These are phyloP conservation scores for Mastacembelus armatus DNA, from an alignment of 2,797 vertebrate genomes.

Conservation along the genomic window DNA sequence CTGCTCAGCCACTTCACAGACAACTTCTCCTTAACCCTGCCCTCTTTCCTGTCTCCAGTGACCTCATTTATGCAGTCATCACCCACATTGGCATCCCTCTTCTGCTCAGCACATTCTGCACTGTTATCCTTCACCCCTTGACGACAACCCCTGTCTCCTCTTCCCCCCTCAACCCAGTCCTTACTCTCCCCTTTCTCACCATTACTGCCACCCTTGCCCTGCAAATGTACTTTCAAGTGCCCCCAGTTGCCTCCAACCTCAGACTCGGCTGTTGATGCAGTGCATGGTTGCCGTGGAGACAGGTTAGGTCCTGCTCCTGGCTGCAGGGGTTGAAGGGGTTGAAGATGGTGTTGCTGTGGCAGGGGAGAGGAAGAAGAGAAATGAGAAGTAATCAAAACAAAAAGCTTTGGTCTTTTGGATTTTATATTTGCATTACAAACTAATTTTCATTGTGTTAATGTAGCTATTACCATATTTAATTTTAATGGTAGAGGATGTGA, in stretches of 20 bases:
- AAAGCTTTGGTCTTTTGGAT: background rate
- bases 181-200: conserved; percentile 56
- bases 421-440: conserved; percentile 10
- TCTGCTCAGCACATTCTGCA: conserved; percentile 62
- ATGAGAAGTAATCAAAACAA: conserved; percentile 7
- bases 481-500: no score
- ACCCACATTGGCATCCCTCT: conserved; percentile 75
- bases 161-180: conserved; percentile 62
- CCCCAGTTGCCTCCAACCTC: conserved; percentile 86
- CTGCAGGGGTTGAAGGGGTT: conserved; percentile 85
- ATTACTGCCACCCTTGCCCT: conserved; percentile 47
- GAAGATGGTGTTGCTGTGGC: conserved; percentile 88
- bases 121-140: conserved; percentile 65
- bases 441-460: conserved; percentile 1
- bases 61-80: conserved; percentile 32
- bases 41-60: conserved; percentile 29
- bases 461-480: background rate
- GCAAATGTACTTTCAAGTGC: conserved; percentile 75
- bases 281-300: conserved; percentile 89
- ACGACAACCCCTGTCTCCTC: conserved; percentile 44
- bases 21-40: conserved; percentile 38
- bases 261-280: conserved; percentile 90
- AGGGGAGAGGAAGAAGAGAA: conserved; percentile 69
- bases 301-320: conserved; percentile 87
- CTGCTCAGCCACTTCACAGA: conserved; percentile 41